Base-by-base conservation (phyloP, 2,888 invertebrate genomes). In the Odontomyia ornata region DNA sequence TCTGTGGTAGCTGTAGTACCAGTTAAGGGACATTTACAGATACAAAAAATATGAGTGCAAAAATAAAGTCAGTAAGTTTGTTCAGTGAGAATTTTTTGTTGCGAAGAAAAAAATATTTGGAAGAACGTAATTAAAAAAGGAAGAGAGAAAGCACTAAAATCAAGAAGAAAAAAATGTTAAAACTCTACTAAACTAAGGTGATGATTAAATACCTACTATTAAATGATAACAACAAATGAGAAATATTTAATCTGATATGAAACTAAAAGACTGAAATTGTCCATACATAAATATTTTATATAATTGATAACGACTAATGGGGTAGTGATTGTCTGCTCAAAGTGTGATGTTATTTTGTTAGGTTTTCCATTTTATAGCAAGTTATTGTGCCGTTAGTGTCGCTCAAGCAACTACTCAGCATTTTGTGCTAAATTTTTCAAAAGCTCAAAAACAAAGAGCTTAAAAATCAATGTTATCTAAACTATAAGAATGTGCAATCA, bases 181-280 rank as follows among this genome's bases (percentile, higher is more conserved):
- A n/a, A n/a, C n/a, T n/a, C n/a, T n/a, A 30, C 2, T 11, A 64
- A 11, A 18, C 60, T 21, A 64, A 27, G 21, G 13, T 43, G 23
- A 65, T 65, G 21, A 21, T 18, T 36, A 65, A 65, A 65, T 28
- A 25, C 52, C 18, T n/a, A 9, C 15, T 52, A 15, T 52, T 52
- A 52, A 52, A 52, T n/a, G n/a, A 27, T 36, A 18, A 18, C 36
- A 62, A 62, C 7, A 25, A 36, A 36, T 36, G 36, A 36, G 36
- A 36, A 36, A 65, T 36, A 47, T 69, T 69, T 46, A 69, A 65
- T 64, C 64, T 76, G 76, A 67, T 65, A 69, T 27, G 76, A 46
- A 76, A 76, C 76, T 76, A 76, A 76, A 76, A 76, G 76, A 76
- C 76, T 76, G 76, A 76, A 62, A 71, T 76, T 76, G 76, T 76